Conservation (phyloP, 2,113 vertebrate species). For the Castor canadensis region DNA sequence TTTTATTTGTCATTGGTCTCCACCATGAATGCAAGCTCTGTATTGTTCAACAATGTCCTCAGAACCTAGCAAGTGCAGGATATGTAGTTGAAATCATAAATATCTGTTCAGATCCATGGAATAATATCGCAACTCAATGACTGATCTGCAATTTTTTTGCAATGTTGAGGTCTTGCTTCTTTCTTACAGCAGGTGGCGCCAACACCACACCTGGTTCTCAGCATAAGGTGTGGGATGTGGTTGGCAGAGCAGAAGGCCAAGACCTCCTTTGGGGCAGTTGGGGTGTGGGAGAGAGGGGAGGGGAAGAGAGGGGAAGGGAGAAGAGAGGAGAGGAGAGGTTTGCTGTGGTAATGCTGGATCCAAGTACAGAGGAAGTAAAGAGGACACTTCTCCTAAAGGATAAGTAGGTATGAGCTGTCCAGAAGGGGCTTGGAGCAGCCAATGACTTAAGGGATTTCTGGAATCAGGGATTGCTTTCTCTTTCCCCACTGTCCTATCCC, state of each 20-base stretch:
- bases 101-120: not conserved
- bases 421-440: not conserved
- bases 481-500: too few relatives aligned
- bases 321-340: not conserved
- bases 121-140: not conserved
- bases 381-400: not conserved
- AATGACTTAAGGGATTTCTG: not conserved
- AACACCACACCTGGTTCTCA: slow-evolving; percentile 31
- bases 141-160: not conserved
- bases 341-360: not conserved
- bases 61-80: not conserved
- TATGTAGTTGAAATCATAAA: not conserved
- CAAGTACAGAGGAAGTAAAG: not conserved
- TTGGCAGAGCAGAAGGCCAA: not conserved
- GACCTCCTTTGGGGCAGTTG: too few relatives aligned
- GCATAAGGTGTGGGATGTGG: fast-evolving
- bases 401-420: not conserved
- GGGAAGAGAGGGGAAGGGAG: too few relatives aligned
- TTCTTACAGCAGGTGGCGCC: slow-evolving; percentile 72
- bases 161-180: not conserved
- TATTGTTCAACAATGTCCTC: not conserved
- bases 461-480: not conserved
- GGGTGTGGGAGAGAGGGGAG: too few relatives aligned
- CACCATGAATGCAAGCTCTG: not conserved
- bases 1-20: not conserved